Evolutionary conservation across 2,113 vertebrate species (phyloP), one percentile per base, ranked within the genome.

Genomic region (Ptychochromis oligacanthus): DNA sequence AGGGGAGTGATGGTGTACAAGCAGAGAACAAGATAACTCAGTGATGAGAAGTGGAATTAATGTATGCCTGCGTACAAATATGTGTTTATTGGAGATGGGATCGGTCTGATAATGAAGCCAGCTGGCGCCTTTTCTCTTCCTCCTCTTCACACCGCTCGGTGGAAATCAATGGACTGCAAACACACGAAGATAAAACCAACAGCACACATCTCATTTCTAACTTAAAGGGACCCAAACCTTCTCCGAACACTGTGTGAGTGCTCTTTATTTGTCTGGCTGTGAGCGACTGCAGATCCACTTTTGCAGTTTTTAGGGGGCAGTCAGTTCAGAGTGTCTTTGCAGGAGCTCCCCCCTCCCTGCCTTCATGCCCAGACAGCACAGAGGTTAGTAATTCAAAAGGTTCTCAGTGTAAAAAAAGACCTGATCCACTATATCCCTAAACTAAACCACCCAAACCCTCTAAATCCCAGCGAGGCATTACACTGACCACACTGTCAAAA

Each of bases 401-500:
- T 64, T 62, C 81, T 86, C 24, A 4, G 52, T 75, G 28, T 26
- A 86, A 88, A 84, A 82, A 85, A 86, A 64, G 28, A 86, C 52
- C 57, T 85, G 34, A 91, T 88, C 72, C 87, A 60, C 65, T 79
- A 58, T 57, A 90, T 91, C 83, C 81, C 62, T 52, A 77, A 91
- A 88, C 83, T 87, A 88, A 88, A 92, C 65, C 86, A 77, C 22
- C 59, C 34, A 59, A 85, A 62, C 34, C 77, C 80, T 64, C 77
- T 75, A 83, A 87, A 89, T 85, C 86, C 83, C 83, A 80, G 70
- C 7, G 72, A 88, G 87, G 85, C 60, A 43, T 88, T 61, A 78
- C 81, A 62, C 67, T 85, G 91, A 87, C 87, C 91, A 86, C 74
- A 61, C 78, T 86, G 80, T 83, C 85, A 84, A 83, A 90, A 77